Base-by-base conservation (phyloP, 2,113 vertebrate genomes). In the Nesoenas mayeri region DNA sequence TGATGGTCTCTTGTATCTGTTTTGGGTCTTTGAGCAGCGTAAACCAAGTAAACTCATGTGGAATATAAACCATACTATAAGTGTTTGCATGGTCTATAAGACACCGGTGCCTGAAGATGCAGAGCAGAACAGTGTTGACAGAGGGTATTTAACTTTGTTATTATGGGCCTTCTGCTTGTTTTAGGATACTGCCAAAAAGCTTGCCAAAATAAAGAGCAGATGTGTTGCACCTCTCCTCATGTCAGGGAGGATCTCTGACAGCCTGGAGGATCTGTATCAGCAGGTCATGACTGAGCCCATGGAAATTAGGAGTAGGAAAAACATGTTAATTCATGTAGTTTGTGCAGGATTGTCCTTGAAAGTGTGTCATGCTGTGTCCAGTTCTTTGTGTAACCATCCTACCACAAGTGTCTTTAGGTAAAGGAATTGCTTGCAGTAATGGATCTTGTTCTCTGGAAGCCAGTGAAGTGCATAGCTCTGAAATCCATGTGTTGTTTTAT, bases 121-220 rank as follows among this genome's bases (percentile, higher is more conserved):
- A 80, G 58, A 65, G 66, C 67, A 84, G 47, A 71, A 22, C 10
- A 9, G 38, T 48, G 51, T 74, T 90, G 40, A 66, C n/a, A 88
- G 72, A 64, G 50, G 48, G 47, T 83, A 24, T 51, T 79, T 85
- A 73, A 88, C 40, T 50, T 66, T 77, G 28, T 14, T 74, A 3
- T 56, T 96, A 48, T 67, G 56, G 56, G 32, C 42, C 56, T 73
- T 60, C 48, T 29, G 15, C 47, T 88, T 91, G 12, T 56, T 88
- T 71, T 83, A 79, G 38, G 48, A 34, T 38, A 5, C n/a, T 81
- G 91, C 74, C 94, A 91, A 42, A 70, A 72, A 70, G 15, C 82
- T 83, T 88, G 71, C 67, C 92, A 96, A 88, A 88, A 53, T 62
- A 90, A 91, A 91, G 56, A 90, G 56, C 57, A 93, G 54, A 15